These are phyloP conservation scores for Acanthaster planci DNA, from an alignment of 35 echinoderm and acorn worm genomes.

Conservation along the genomic window DNA sequence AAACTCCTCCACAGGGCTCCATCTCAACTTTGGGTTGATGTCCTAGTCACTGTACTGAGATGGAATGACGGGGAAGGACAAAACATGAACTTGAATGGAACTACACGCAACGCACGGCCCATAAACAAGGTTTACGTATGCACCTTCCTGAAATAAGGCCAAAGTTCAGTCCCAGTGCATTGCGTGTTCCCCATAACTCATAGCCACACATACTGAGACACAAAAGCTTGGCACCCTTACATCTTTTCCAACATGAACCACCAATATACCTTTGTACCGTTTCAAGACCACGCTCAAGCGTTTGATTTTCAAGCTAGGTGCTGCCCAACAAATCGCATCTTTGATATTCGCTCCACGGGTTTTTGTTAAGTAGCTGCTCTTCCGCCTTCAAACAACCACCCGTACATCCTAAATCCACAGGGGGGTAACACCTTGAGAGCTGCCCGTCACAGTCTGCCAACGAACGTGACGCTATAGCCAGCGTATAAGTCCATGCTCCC, in stretches of 20 bases:
- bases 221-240: background rate
- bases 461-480: too few species aligned
- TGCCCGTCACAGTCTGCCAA: background rate
- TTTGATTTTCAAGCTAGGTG: conserved; percentile 15
- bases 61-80: too few species aligned
- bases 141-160: background rate
- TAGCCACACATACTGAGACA: background rate
- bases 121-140: background rate
- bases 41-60: too few species aligned
- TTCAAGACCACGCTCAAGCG: background rate
- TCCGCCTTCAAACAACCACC: conserved; percentile 1
- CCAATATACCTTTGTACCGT: background rate
- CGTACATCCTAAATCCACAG: background rate
- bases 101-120: too few species aligned
- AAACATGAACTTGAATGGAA: too few species aligned
- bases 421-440: conserved; percentile 2
- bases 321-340: background rate
- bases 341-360: conserved; percentile 2
- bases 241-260: background rate
- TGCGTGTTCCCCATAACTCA: conserved; percentile 27
- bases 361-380: conserved; percentile 13
- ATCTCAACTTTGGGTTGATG: too few species aligned
- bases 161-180: background rate
- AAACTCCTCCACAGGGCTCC: too few species aligned
- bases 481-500: too few species aligned